A percentile compares a stretch with the other conserved stretches of the same genome.
These are phyloP conservation scores for Clupea harengus DNA, from an alignment of 2,113 vertebrate genomes.

Conservation along the genomic window DNA sequence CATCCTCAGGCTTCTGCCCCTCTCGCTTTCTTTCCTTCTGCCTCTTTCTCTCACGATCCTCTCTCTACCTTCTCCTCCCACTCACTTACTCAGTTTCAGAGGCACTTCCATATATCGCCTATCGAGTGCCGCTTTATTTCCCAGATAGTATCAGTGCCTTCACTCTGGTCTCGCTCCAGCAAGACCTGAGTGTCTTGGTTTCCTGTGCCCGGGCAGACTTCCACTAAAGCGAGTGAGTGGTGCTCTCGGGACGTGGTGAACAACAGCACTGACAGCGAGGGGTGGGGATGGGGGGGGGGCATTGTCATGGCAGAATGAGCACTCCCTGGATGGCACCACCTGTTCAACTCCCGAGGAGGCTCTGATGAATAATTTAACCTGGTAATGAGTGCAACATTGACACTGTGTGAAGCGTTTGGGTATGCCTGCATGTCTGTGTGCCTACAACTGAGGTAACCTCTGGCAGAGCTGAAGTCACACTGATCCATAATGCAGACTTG, in stretches of 20 bases:
- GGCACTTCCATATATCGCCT: background rate
- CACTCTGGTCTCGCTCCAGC: background rate
- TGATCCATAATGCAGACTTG: background rate
- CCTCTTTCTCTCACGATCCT: background rate
- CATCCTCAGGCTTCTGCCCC: background rate
- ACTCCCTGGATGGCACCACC: background rate
- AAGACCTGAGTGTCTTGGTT: too few species aligned
- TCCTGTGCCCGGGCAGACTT: background rate
- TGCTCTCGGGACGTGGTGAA: too few species aligned
- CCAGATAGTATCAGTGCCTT: background rate
- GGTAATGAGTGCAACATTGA: background rate
- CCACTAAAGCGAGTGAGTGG: background rate
- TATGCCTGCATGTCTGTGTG: background rate
- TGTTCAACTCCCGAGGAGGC: background rate
- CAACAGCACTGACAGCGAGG: background rate
- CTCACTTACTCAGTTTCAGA: background rate
- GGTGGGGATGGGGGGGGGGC: background rate
- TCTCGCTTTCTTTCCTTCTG: background rate
- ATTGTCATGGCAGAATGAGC: constrained; percentile 1
- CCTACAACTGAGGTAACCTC: background rate
- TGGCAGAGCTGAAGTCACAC: background rate
- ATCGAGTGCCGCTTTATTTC: background rate
- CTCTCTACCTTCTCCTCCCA: background rate
- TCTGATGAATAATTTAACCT: constrained; percentile 1
- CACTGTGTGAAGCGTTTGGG: background rate